phyloP scores from a whole-genome alignment of 2,888 invertebrate genomes.

The Sturmia bella region DNA sequence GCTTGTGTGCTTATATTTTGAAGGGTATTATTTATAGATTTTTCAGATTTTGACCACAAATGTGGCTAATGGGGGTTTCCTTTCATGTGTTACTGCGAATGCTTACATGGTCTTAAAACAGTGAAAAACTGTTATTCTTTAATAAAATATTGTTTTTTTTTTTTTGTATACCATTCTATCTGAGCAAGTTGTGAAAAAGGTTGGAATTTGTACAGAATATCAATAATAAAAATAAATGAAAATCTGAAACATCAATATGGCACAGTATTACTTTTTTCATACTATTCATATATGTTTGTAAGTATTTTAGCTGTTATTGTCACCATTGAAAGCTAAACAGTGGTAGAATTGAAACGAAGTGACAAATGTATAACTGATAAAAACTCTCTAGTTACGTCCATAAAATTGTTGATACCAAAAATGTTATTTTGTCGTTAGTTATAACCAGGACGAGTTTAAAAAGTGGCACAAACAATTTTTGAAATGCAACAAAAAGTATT shows the following conservation, averaged over 20 bases:
- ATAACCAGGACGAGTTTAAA: too few species aligned
- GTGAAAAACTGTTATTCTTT: neutral
- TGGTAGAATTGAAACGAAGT: slow-evolving; percentile 17
- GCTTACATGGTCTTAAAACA: slow-evolving; percentile 47
- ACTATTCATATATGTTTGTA: neutral
- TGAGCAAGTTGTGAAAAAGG: slow-evolving; percentile 10
- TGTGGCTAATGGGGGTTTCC: slow-evolving; percentile 64
- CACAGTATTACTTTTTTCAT: slow-evolving; percentile 35
- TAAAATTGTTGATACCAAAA: slow-evolving; percentile 56
- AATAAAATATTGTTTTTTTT: slow-evolving; percentile 34
- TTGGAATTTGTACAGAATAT: slow-evolving; percentile 47
- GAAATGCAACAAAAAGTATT: too few species aligned
- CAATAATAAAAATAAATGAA: slow-evolving; percentile 50
- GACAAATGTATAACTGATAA: slow-evolving; percentile 40
- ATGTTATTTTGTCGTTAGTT: slow-evolving; percentile 27
- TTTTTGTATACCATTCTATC: neutral
- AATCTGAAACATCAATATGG: slow-evolving; percentile 51
- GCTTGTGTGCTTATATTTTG: slow-evolving; percentile 9
- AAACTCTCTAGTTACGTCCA: slow-evolving; percentile 60
- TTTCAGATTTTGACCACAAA: slow-evolving; percentile 68
- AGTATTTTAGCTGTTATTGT: slow-evolving; percentile 26
- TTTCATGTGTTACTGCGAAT: slow-evolving; percentile 50
- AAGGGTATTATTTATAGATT: slow-evolving; percentile 55
- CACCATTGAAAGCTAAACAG: slow-evolving; percentile 36
- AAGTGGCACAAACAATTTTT: too few species aligned